Percentiles rank a stretch among this genome's conserved stretches.
Evolutionary conservation across 2,113 vertebrate genomes (phyloP).

Genomic region (Aldabrachelys gigantea): DNA sequence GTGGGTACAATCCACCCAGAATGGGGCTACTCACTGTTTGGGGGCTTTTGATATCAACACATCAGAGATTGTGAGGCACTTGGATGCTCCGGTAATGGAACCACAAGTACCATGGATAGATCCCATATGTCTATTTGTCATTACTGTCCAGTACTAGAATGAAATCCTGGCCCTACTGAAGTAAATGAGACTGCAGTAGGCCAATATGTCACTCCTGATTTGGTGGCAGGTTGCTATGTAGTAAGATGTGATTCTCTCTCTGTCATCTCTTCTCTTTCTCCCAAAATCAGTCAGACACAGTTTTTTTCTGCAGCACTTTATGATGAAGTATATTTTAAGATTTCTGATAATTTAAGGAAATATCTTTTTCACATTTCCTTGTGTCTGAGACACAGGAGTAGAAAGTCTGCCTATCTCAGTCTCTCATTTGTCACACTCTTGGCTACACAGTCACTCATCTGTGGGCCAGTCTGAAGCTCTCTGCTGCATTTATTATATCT

Average conservation of each 20-base stretch:
- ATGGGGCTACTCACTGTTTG: background rate
- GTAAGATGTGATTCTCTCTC: background rate
- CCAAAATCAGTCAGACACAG: background rate
- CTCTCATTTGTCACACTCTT: background rate
- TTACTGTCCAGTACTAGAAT: background rate
- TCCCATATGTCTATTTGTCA: background rate
- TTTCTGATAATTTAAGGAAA: background rate
- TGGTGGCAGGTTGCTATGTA: background rate
- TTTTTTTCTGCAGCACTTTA: background rate
- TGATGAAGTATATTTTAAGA: background rate
- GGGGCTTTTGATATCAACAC: background rate
- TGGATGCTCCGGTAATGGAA: background rate
- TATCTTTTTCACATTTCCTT: background rate
- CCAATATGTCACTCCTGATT: background rate
- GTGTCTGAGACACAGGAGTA: background rate
- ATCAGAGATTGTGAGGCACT: background rate
- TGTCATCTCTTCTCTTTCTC: background rate
- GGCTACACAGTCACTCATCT: background rate
- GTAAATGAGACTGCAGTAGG: background rate
- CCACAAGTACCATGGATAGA: background rate
- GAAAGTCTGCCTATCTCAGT: background rate
- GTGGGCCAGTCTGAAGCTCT: background rate
- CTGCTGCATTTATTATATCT: background rate
- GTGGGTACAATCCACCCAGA: background rate
- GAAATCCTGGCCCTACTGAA: background rate